These are phyloP conservation scores for Barnardius zonarius DNA, from an alignment of 2,113 vertebrate genomes.

Conservation along the genomic window DNA sequence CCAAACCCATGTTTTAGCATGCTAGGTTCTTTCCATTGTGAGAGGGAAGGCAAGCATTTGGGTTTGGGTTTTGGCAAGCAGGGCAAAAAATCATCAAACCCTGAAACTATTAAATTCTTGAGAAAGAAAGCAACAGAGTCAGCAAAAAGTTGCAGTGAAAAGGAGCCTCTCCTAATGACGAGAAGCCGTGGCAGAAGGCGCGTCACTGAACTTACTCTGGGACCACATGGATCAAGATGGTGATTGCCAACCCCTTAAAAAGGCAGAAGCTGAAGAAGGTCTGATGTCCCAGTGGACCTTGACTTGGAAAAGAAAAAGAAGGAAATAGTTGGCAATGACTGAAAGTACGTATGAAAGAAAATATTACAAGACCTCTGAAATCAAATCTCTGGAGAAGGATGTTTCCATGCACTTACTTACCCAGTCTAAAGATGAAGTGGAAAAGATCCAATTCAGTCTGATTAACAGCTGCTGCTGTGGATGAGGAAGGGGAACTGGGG, in stretches of 20 bases:
- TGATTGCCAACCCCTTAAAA: not conserved
- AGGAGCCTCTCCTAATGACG: not conserved
- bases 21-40: not conserved
- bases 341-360: not conserved
- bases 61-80: slow-evolving; percentile 25
- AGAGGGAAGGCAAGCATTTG: not conserved
- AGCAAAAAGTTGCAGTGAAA: not conserved
- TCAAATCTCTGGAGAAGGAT: not conserved
- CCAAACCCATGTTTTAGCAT: not conserved
- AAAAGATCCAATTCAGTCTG: not conserved
- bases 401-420: not conserved
- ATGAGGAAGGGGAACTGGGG: not conserved
- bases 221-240: not conserved
- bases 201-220: not conserved
- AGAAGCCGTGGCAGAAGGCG: not conserved
- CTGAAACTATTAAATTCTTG: not conserved
- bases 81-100: not conserved
- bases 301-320: not conserved
- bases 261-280: not conserved
- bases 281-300: not conserved
- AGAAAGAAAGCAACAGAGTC: not conserved
- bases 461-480: not conserved
- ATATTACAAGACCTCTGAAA: not conserved
- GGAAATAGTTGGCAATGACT: not conserved
- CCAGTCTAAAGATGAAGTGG: not conserved